These are phyloP conservation scores for Orestias chungarensis DNA, from an alignment of 2,797 vertebrate species.

Conservation along the genomic window DNA sequence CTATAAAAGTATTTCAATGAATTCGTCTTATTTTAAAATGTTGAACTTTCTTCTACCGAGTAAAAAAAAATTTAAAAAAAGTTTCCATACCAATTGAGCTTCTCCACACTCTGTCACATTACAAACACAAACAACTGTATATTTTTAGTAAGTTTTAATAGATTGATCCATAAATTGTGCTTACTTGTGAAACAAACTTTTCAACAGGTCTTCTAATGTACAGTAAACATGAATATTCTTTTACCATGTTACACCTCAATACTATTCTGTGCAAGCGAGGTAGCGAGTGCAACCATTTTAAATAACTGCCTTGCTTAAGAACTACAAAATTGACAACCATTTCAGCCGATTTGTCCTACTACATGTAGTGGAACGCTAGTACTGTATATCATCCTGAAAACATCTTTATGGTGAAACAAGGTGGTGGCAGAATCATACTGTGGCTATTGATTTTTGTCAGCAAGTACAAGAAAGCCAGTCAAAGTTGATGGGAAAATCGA, in stretches of 20 bases:
- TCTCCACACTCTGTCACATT: background rate
- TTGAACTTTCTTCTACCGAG: background rate
- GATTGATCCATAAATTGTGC: no score
- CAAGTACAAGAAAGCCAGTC: background rate
- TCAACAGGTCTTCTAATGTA: no score
- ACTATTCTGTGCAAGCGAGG: background rate
- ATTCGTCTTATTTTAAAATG: background rate
- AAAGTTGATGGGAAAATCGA: background rate
- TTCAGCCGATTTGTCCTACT: no score
- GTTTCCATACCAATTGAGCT: background rate
- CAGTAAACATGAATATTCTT: no score
- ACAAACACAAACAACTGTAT: background rate
- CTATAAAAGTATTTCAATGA: background rate
- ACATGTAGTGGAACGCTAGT: no score
- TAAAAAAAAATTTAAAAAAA: background rate
- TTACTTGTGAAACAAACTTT: background rate
- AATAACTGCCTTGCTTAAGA: no score
- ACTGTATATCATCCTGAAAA: background rate
- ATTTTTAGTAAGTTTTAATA: background rate
- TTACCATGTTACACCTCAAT: background rate
- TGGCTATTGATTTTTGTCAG: background rate
- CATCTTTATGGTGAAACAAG: background rate
- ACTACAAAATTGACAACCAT: no score
- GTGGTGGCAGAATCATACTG: background rate
- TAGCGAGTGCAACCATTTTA: background rate